Percentiles rank a stretch among this genome's conserved stretches.
Evolutionary conservation across 2,797 vertebrate genomes (phyloP).

Genomic region (Atherinosoma microstoma): DNA sequence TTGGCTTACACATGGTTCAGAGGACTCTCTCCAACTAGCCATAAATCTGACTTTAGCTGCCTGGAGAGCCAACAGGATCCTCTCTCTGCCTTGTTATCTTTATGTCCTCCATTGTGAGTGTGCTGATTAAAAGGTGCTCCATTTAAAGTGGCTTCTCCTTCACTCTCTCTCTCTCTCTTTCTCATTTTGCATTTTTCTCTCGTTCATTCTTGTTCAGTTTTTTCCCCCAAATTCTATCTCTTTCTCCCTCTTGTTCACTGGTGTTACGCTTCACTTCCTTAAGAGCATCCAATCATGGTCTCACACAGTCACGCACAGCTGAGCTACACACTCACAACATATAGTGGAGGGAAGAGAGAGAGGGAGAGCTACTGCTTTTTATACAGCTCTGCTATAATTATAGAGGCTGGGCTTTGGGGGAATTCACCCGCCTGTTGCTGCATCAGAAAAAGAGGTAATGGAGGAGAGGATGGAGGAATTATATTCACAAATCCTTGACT

Average conservation of each 20-base stretch:
- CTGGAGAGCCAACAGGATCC: constrained; percentile 42
- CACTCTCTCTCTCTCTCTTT: constrained; percentile 16
- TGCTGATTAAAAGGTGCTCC: constrained; percentile 68
- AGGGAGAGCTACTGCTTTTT: constrained; percentile 12
- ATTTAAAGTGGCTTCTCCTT: constrained; percentile 63
- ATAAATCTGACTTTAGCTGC: constrained; percentile 57
- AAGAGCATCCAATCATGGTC: constrained; percentile 54
- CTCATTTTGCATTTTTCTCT: constrained; percentile 42
- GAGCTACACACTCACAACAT: constrained; percentile 3
- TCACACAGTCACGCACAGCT: constrained; percentile 33
- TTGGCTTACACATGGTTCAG: constrained; percentile 53
- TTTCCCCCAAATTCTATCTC: background rate
- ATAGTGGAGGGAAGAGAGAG: constrained; percentile 6
- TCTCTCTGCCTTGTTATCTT: constrained; percentile 63
- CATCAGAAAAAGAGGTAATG: constrained; percentile 9
- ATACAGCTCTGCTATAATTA: constrained; percentile 43
- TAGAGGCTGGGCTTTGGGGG: constrained; percentile 7
- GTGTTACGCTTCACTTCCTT: constrained; percentile 51
- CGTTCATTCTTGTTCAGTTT: constrained; percentile 14
- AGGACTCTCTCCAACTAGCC: constrained; percentile 33
- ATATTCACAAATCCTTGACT: constrained; percentile 8
- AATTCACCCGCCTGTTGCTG: constrained; percentile 42
- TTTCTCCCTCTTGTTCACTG: constrained; percentile 27
- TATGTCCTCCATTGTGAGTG: constrained; percentile 59
- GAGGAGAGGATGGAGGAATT: constrained; percentile 5